Percentiles rank a stretch among this genome's conserved stretches.
Evolutionary conservation across 2,797 vertebrate species (phyloP).

Genomic region (Hafferia zeledoni): DNA sequence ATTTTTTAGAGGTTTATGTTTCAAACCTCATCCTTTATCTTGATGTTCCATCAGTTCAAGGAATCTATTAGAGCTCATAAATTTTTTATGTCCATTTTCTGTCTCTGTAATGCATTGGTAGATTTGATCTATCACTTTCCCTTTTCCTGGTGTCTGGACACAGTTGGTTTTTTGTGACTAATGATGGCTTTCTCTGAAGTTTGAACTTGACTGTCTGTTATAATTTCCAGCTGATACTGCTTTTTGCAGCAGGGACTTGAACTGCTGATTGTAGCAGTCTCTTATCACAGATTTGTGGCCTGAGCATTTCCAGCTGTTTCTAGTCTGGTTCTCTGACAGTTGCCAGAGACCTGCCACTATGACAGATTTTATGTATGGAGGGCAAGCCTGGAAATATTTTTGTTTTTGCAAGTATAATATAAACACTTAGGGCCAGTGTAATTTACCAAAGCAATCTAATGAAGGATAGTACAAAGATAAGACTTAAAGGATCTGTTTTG

Average conservation of each 20-base stretch:
- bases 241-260: not conserved
- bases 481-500: not conserved
- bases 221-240: not conserved
- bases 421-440: not conserved
- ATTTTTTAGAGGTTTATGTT: not conserved
- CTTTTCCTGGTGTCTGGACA: not conserved
- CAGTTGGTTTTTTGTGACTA: constrained; percentile 20
- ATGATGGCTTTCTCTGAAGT: not conserved
- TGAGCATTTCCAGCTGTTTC: constrained; percentile 1
- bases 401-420: not conserved
- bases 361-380: not conserved
- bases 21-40: not conserved
- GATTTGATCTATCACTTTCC: not conserved
- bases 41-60: not conserved
- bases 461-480: not conserved
- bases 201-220: constrained; percentile 5
- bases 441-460: not conserved
- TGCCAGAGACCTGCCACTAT: not conserved
- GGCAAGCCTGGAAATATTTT: not conserved
- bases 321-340: not conserved
- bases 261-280: not conserved
- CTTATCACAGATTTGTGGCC: not conserved
- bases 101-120: not conserved
- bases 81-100: constrained; percentile 11
- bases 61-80: not conserved